A percentile compares a stretch with the other conserved stretches of the same genome.
Evolutionary conservation across 2,888 invertebrate species (phyloP).

Genomic region (Myopa testacea): DNA sequence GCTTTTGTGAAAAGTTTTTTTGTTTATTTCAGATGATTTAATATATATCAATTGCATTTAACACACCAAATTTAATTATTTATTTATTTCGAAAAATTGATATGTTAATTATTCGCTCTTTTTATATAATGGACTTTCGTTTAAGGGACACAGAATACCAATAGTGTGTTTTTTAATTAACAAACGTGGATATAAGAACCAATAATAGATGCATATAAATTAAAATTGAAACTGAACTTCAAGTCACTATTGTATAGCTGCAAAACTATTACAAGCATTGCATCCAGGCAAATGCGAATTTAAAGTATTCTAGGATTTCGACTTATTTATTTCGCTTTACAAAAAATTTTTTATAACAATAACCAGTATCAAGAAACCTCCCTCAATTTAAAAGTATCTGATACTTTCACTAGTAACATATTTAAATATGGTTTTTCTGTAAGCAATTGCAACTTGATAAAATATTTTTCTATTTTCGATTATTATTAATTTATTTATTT

Average conservation of each 20-base stretch:
- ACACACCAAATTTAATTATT: neutral
- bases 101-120: slow-evolving; percentile 8
- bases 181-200: too few relatives aligned
- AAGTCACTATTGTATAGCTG: neutral
- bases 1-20: too few relatives aligned
- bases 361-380: neutral
- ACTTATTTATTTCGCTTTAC: too few relatives aligned
- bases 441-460: neutral
- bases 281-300: neutral
- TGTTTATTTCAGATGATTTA: too few relatives aligned
- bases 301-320: too few relatives aligned
- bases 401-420: too few relatives aligned
- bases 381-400: neutral
- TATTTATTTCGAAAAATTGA: slow-evolving; percentile 17
- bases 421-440: neutral
- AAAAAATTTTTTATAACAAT: too few relatives aligned
- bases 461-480: slow-evolving; percentile 7
- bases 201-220: neutral
- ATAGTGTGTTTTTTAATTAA: too few relatives aligned
- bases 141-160: neutral
- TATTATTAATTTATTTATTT: slow-evolving; percentile 13
- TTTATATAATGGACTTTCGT: slow-evolving; percentile 11
- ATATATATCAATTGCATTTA: too few relatives aligned
- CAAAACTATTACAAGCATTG: neutral
- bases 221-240: neutral